phyloP scores from a whole-genome alignment of 2,113 vertebrate species.

The Engystomops pustulosus region DNA sequence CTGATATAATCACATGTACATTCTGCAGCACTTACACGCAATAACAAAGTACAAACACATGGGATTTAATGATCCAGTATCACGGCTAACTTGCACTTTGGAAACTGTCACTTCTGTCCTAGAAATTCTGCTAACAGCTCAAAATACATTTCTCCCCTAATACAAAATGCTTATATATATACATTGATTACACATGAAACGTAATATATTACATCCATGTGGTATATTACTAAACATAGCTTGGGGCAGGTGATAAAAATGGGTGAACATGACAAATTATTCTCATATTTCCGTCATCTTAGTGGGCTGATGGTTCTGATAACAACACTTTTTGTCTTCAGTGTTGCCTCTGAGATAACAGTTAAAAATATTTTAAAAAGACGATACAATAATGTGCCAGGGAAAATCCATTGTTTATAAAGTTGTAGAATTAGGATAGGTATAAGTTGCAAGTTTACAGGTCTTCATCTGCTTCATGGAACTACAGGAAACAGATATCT shows the following conservation, averaged over 20 bases:
- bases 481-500: too few relatives aligned
- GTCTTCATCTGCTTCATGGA: not conserved
- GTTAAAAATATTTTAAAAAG: not conserved
- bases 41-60: not conserved
- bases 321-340: not conserved
- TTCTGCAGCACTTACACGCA: not conserved
- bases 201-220: slow-evolving; percentile 10
- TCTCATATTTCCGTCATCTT: not conserved
- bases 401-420: not conserved
- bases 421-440: not conserved
- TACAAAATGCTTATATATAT: not conserved
- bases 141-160: not conserved
- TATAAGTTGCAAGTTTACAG: not conserved
- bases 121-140: not conserved
- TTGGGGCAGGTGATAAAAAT: slow-evolving; percentile 23
- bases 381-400: not conserved
- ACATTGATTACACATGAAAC: slow-evolving; percentile 9
- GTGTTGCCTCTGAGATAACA: not conserved
- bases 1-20: not conserved
- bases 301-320: not conserved
- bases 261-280: slow-evolving; percentile 30
- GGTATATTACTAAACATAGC: slow-evolving; percentile 25
- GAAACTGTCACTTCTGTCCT: not conserved
- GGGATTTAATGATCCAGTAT: not conserved
- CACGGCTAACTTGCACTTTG: too few relatives aligned